Percentiles rank a stretch among this genome's conserved stretches.
Conservation (phyloP, 2,797 vertebrate species). For the Chloroceryle inda region DNA sequence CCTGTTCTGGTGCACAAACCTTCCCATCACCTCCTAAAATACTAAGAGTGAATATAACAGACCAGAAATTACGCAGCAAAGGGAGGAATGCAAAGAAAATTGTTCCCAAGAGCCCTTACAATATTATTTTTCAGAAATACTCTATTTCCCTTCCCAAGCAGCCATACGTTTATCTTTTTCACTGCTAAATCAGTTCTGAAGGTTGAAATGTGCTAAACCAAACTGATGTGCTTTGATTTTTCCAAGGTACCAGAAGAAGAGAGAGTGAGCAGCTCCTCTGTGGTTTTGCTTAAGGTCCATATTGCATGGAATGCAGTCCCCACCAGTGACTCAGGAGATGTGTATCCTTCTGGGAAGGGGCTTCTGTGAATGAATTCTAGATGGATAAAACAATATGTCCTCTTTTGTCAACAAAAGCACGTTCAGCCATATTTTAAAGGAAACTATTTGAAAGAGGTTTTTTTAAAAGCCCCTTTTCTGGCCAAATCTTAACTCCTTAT, state of each 20-base stretch:
- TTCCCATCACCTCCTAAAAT: not conserved
- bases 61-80: not conserved
- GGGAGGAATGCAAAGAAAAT: not conserved
- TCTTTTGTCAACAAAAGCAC: not conserved
- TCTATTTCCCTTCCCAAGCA: not conserved
- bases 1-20: not conserved
- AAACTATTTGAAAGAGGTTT: not conserved
- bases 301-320: not conserved
- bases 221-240: not conserved
- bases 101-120: not conserved
- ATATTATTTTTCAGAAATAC: not conserved
- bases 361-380: not conserved
- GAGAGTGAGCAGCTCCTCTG: not conserved
- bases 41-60: not conserved
- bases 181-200: not conserved
- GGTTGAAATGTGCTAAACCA: not conserved
- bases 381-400: not conserved
- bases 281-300: not conserved
- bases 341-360: accelerated
- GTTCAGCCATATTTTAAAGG: not conserved
- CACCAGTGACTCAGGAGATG: accelerated
- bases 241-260: not conserved
- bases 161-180: not conserved
- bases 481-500: not conserved
- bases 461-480: not conserved